Evolutionary conservation across 2,888 invertebrate species (phyloP), one percentile per base, ranked within the genome.

Genomic region (Andrena bicolor): DNA sequence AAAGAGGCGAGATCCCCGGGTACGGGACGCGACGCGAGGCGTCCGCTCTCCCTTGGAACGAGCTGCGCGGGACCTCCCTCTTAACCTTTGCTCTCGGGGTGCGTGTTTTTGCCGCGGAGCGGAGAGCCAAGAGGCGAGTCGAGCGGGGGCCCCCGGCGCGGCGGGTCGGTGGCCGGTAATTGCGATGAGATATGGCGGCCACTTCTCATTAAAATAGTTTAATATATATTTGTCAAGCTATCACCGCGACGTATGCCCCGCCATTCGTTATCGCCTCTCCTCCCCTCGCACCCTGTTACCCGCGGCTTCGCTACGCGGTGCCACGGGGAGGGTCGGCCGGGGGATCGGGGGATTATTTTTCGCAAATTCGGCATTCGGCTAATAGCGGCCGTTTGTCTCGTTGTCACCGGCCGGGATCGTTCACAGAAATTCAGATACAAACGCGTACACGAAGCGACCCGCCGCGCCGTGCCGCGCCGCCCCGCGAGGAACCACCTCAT

Each of bases 161-260:
- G 85, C 86, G 85, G 90, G 86, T 87, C 86, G 88, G 78, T 86
- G 90, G 30, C 80, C 88, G 88, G 92, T 92, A 93, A 93, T 92
- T 93, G 92, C 92, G 89, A 90, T 93, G 93, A 92, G 90, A 92
- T 91, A 93, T 93, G 87, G 90, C 90, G 89, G 90, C 90, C 92
- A 92, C 92, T 92, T 92, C 92, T 92, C 93, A 93, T 93, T 93
- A 93, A 93, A 93, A 92, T 93, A 92, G 92, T 93, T 92, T 91
- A 91, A 92, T 92, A 92, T 92, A 90, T 92, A 93, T 93, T 93
- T 92, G 92, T 93, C 92, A 88, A 91, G 90, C 87, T 88, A 91
- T 91, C 90, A 86, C 89, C 87, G 76, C 85, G 86, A 89, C 86
- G 88, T 87, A 91, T 87, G 90, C 88, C 86, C 86, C 61, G 78